Conservation (phyloP, 2,797 vertebrate species). For the Cacajao melanocephalus region DNA sequence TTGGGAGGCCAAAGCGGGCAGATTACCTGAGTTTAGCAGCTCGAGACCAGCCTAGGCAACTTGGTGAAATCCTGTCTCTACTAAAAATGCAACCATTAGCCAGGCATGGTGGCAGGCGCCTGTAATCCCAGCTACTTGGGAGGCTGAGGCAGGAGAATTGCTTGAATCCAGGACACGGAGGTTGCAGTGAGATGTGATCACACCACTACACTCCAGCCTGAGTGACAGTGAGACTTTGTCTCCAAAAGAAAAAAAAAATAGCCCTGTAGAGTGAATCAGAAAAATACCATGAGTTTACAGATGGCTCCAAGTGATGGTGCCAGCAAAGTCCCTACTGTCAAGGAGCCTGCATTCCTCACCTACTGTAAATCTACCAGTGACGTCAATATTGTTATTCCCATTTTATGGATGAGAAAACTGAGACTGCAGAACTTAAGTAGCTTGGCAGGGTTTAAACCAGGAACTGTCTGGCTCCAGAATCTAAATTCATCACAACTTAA, state of each 20-base stretch:
- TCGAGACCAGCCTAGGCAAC: background rate
- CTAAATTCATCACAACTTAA: background rate
- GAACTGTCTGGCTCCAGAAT: background rate
- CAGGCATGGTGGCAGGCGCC: rapidly evolving
- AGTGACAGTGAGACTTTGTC: background rate
- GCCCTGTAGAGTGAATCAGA: background rate
- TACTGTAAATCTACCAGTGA: background rate
- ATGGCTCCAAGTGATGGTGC: background rate
- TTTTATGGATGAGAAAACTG: background rate
- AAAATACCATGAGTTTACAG: background rate
- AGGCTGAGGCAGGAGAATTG: background rate
- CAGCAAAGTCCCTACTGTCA: background rate
- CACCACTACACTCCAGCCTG: background rate
- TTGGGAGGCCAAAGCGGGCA: background rate
- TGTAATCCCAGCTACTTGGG: background rate
- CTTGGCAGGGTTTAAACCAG: background rate
- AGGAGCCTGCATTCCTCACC: background rate
- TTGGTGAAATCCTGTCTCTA: background rate
- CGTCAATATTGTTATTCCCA: background rate
- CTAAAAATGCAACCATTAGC: background rate
- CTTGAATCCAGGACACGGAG: background rate
- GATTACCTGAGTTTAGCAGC: background rate
- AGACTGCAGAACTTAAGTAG: background rate
- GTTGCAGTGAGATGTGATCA: background rate
- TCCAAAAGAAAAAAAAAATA: background rate